phyloP scores from a whole-genome alignment of 2,888 invertebrate genomes.

The Drepanosiphum platanoidis region DNA sequence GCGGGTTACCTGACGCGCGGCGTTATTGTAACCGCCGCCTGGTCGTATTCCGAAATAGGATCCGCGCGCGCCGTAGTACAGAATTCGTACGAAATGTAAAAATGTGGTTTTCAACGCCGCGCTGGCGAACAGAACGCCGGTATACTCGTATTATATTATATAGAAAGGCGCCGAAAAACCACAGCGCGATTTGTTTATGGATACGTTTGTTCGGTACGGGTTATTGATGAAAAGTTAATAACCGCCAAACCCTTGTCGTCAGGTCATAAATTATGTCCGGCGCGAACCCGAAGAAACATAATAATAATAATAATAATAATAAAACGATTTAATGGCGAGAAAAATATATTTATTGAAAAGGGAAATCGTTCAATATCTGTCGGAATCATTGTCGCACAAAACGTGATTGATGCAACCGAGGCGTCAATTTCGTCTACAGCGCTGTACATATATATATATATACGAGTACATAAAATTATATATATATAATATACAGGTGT shows the following conservation, averaged over 20 bases:
- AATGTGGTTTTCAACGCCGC: neutral
- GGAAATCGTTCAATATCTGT: constrained; percentile 34
- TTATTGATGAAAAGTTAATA: constrained; percentile 43
- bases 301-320: constrained; percentile 10
- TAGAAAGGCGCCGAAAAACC: constrained; percentile 49
- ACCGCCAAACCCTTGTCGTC: constrained; percentile 46
- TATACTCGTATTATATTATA: neutral
- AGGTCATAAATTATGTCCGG: constrained; percentile 42
- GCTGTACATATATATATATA: too few species aligned
- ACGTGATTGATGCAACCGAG: constrained; percentile 26
- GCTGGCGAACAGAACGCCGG: neutral
- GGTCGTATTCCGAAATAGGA: constrained; percentile 1
- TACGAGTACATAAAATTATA: too few species aligned
- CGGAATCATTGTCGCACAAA: constrained; percentile 8
- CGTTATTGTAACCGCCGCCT: neutral
- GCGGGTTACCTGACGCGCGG: constrained; percentile 9
- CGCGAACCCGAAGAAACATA: neutral
- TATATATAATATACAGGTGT: neutral
- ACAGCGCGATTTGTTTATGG: constrained; percentile 19
- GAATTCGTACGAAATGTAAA: constrained; percentile 30
- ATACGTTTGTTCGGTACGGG: neutral
- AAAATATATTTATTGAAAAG: neutral
- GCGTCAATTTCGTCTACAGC: neutral
- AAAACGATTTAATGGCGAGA: neutral
- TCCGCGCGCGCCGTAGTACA: neutral